phyloP scores from a whole-genome alignment of 2,113 vertebrate genomes.

The Pseudonaja textilis region DNA sequence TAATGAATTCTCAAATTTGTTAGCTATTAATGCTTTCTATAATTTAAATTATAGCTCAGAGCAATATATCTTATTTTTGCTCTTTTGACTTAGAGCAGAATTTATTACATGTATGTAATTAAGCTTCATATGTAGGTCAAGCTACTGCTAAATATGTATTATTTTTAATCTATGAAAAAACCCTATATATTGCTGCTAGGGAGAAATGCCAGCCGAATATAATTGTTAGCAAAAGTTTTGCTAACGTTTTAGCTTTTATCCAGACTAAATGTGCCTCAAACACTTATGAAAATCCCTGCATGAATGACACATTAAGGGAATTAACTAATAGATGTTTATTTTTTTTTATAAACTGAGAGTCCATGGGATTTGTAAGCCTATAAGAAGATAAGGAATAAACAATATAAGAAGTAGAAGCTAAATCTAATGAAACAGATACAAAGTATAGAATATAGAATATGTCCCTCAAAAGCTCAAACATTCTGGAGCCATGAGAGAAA shows the following conservation, averaged over 20 bases:
- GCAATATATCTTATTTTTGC: not conserved
- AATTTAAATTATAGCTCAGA: not conserved
- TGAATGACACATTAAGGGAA: constrained; percentile 34
- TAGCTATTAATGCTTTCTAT: not conserved
- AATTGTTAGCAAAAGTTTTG: constrained; percentile 38
- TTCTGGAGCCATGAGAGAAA: not conserved
- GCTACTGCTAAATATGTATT: constrained; percentile 1
- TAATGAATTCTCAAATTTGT: not conserved
- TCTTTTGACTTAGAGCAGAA: constrained; percentile 7
- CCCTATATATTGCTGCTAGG: constrained; percentile 23
- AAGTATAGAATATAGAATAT: not conserved
- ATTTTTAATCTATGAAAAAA: constrained; percentile 63
- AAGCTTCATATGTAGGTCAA: not conserved
- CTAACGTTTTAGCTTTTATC: constrained; percentile 38
- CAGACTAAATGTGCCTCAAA: constrained; percentile 40
- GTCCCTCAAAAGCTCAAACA: constrained; percentile 7
- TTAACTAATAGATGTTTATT: not conserved
- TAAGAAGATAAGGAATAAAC: not conserved
- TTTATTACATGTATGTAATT: constrained; percentile 14
- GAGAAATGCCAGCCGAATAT: constrained; percentile 34
- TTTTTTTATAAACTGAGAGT: not conserved
- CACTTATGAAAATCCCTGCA: constrained; percentile 26
- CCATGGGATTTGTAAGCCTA: not conserved
- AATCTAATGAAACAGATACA: constrained; percentile 25
- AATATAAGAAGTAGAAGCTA: not conserved